phyloP scores from a whole-genome alignment of 2,797 vertebrate genomes.

The Lutjanus argentimaculatus region DNA sequence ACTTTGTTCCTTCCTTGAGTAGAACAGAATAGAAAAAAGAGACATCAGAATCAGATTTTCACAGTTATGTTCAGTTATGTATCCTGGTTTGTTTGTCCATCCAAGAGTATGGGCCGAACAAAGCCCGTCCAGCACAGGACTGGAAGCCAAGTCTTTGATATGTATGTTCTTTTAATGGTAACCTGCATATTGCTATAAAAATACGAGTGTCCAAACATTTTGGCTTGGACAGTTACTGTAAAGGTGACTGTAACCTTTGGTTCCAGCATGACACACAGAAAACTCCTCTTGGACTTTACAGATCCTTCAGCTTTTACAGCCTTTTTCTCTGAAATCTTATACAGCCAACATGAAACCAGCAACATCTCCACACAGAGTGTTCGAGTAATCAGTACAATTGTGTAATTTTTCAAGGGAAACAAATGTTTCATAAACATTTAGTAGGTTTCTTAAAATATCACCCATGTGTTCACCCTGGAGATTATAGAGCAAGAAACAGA shows the following conservation, averaged over 20 bases:
- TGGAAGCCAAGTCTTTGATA: constrained; percentile 69
- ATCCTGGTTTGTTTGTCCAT: constrained; percentile 60
- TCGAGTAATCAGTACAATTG: constrained; percentile 31
- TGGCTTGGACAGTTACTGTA: constrained; percentile 53
- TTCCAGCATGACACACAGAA: constrained; percentile 50
- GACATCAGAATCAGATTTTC: constrained; percentile 72
- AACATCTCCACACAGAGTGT: constrained; percentile 33
- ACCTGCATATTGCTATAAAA: constrained; percentile 72
- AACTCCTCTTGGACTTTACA: constrained; percentile 9
- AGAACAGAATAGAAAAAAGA: constrained; percentile 69
- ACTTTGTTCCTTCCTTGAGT: constrained; percentile 60
- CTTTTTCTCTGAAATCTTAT: background rate
- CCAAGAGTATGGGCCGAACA: constrained; percentile 22
- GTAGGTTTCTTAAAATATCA: background rate
- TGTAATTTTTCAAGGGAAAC: constrained; percentile 13
- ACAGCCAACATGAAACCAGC: constrained; percentile 34
- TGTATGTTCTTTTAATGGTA: constrained; percentile 58
- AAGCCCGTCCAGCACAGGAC: constrained; percentile 30
- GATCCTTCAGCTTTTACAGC: background rate
- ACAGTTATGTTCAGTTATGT: constrained; percentile 74
- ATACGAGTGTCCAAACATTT: constrained; percentile 55
- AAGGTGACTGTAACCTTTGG: constrained; percentile 68
- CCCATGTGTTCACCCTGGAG: constrained; percentile 20
- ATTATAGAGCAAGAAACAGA: constrained; percentile 20
- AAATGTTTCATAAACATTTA: background rate